phyloP scores from a whole-genome alignment of 2,888 invertebrate genomes.

The Steinernema scapterisci region DNA sequence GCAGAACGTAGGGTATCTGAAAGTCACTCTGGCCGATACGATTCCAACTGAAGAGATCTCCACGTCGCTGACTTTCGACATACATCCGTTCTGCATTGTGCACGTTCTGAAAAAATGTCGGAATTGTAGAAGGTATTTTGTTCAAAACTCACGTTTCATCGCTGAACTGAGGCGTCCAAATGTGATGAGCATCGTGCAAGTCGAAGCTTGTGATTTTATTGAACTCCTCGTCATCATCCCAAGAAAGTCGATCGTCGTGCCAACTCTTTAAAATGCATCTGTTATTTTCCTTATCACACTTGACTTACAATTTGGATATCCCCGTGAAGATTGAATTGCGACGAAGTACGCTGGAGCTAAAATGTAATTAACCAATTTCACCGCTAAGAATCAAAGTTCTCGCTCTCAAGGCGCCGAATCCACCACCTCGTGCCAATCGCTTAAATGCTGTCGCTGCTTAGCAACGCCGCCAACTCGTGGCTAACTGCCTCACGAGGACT shows the following conservation, averaged over 20 bases:
- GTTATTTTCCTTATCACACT: too few relatives aligned
- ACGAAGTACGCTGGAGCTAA: conserved; percentile 47
- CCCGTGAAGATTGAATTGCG: conserved; percentile 60
- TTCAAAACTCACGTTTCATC: conserved; percentile 50
- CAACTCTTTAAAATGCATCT: too few relatives aligned
- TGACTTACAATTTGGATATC: conserved; percentile 53
- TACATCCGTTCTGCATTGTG: conserved; percentile 48
- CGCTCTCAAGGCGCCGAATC: background rate
- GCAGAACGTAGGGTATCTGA: conserved; percentile 59
- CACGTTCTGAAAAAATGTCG: conserved; percentile 50
- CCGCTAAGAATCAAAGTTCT: background rate
- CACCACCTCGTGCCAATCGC: conserved; percentile 28
- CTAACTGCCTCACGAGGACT: background rate
- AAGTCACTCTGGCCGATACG: conserved; percentile 53
- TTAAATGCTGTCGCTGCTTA: background rate
- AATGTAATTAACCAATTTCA: conserved; percentile 21
- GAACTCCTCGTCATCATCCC: conserved; percentile 57
- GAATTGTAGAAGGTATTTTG: background rate
- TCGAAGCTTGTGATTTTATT: conserved; percentile 43
- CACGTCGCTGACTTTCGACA: conserved; percentile 48
- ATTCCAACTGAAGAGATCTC: conserved; percentile 51
- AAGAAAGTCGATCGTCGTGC: conserved; percentile 57
- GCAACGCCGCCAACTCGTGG: conserved; percentile 41
- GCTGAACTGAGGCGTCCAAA: conserved; percentile 58
- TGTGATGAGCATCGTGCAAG: conserved; percentile 52